Evolutionary conservation across 2,888 invertebrate genomes (phyloP).

Genomic region (Philhelius pedissequus): DNA sequence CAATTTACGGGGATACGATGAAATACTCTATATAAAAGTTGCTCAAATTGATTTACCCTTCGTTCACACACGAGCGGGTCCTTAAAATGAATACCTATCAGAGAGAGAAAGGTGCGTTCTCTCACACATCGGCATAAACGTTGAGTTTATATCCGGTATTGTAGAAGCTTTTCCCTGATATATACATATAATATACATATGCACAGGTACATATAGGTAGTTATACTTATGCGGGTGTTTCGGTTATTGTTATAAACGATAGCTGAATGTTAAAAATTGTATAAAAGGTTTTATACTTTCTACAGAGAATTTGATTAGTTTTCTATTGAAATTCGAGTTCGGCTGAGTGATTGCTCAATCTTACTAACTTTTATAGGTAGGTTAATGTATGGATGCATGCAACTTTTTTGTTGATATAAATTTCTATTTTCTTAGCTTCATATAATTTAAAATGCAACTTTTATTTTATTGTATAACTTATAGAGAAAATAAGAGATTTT

Average conservation of each 20-base stretch:
- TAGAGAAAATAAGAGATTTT: too few species aligned
- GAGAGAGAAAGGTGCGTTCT: background rate
- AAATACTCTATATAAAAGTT: background rate
- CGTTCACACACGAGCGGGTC: background rate
- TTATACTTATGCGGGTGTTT: background rate
- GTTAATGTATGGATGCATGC: too few species aligned
- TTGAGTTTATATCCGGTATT: background rate
- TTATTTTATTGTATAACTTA: too few species aligned
- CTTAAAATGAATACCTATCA: background rate
- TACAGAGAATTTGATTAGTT: too few species aligned
- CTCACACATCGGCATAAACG: background rate
- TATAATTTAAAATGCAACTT: too few species aligned
- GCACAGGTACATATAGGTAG: background rate
- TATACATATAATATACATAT: background rate
- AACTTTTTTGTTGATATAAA: too few species aligned
- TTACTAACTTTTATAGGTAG: too few species aligned
- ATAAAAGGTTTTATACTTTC: too few species aligned
- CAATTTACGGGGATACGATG: conserved; percentile 18
- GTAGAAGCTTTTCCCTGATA: background rate
- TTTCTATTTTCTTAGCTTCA: too few species aligned
- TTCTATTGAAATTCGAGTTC: too few species aligned
- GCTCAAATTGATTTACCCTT: background rate
- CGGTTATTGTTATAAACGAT: background rate
- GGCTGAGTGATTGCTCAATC: too few species aligned
- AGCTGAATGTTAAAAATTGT: background rate